A percentile compares a stretch with the other conserved stretches of the same genome.
Evolutionary conservation across 92 coral and sea anemone genomes (phyloP).

Genomic region (Phenganax subtilis): DNA sequence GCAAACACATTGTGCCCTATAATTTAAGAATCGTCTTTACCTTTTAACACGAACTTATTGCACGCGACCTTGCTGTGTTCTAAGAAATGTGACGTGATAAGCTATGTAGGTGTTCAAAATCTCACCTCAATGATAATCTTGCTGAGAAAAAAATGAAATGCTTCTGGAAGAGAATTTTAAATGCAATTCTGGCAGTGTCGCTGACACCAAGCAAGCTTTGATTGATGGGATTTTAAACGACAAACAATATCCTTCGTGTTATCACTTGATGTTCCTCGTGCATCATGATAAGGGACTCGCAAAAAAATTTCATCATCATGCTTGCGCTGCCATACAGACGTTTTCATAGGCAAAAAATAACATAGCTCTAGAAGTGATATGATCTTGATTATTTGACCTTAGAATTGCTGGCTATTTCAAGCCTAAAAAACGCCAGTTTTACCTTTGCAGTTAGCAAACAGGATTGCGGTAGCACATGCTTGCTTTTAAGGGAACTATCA

Average conservation of each 20-base stretch:
- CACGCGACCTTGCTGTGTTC: background rate
- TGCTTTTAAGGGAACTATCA: conserved; percentile 37
- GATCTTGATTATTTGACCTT: background rate
- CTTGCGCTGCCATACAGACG: background rate
- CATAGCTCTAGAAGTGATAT: conserved; percentile 1
- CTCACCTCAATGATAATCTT: background rate
- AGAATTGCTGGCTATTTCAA: background rate
- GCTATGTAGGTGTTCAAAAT: background rate
- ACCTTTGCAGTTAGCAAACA: background rate
- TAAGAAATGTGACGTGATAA: background rate
- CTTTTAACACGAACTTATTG: conserved; percentile 1
- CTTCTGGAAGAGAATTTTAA: conserved; percentile 19
- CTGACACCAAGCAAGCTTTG: conserved; percentile 41
- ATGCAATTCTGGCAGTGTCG: conserved; percentile 44
- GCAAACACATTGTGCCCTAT: conserved; percentile 16
- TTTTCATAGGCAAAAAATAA: background rate
- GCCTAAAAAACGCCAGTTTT: background rate
- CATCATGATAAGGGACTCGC: conserved; percentile 27
- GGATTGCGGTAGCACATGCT: conserved; percentile 34
- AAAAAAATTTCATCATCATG: conserved; percentile 16
- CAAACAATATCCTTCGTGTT: conserved; percentile 46
- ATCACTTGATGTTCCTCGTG: conserved; percentile 38
- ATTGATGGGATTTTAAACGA: conserved; percentile 47
- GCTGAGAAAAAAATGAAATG: conserved; percentile 1
- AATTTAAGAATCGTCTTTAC: conserved; percentile 13